A percentile compares a stretch with the other conserved stretches of the same genome.
Conservation (phyloP, 2,888 invertebrate genomes). For the Taenaris catops region DNA sequence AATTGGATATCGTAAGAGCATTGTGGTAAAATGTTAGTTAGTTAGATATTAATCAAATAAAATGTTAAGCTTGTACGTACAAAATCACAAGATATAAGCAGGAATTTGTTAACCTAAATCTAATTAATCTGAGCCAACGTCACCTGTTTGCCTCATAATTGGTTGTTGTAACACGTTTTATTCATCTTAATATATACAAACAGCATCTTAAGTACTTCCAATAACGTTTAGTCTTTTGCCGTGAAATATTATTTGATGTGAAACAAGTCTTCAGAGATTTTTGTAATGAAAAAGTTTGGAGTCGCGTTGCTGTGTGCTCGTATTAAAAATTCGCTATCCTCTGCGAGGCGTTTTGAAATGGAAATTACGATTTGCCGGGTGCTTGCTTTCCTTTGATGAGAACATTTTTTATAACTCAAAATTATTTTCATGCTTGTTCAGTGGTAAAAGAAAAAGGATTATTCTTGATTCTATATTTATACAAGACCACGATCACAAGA, state of each 20-base stretch:
- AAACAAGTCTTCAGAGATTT: conserved; percentile 6
- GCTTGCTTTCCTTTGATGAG: conserved; percentile 9
- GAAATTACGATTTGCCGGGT: conserved; percentile 17
- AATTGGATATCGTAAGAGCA: no score
- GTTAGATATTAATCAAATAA: no score
- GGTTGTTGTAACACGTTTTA: no score
- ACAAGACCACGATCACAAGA: no score
- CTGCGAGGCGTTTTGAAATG: conserved; percentile 15
- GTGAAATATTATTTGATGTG: background rate
- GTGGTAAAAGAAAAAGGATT: background rate
- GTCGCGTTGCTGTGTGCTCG: conserved; percentile 9
- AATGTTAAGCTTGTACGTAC: no score
- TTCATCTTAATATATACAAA: no score
- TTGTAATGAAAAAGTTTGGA: conserved; percentile 18
- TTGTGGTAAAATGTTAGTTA: no score
- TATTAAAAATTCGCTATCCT: conserved; percentile 16
- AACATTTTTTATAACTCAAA: conserved; percentile 2
- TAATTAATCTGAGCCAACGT: no score
- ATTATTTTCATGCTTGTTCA: background rate
- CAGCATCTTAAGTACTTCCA: background rate
- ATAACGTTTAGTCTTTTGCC: background rate
- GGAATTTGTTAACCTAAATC: no score
- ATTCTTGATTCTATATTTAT: no score
- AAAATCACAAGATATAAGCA: no score
- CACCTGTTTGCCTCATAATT: no score